Base-by-base conservation (phyloP, 2,888 invertebrate genomes). In the Xylophagus ater region DNA sequence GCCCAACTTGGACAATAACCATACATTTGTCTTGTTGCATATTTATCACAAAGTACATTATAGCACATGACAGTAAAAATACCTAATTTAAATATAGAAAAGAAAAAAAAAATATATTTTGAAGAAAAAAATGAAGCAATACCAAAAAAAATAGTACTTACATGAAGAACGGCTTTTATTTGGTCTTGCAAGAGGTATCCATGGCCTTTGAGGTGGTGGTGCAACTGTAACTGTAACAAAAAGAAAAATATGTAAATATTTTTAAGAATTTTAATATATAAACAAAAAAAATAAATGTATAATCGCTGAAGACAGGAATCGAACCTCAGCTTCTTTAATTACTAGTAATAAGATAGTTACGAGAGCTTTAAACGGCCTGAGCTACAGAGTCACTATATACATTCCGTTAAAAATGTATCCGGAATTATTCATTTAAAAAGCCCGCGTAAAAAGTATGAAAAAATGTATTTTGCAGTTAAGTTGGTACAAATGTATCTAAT, bases 1-100 rank as follows among this genome's bases (percentile, higher is more conserved):
- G 97, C 97, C 97, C 97, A 98, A 53, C 89, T 86, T 15, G 98
- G 97, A 66, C 97, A 98, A 70, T 98, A 98, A 53, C 92, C 94
- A 71, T 98, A 98, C 86, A 94, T 90, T 69, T 94, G 93, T 55
- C 94, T 71, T 37, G 97, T 97, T 47, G 97, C 97, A 64, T 96
- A 97, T 70, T 96, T 96, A 73, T 97, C 96, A 71, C 97, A 96
- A 52, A 98, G 74, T 50, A 98, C 94, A 70, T 98, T 98, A 75
- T 98, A 98, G 68, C 97, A 97, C 89, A 98, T 93, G 56, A 97
- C 94, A 51, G 97, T 96, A 72, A 97, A 96, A 65, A 92, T 86
- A 72, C 90, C 87, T 82, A 69, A 9, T 67, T 56, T 4, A 43
- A 50, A 49, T 50, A 41, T 41, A 36, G 41, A 42, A 32, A 41